Percentiles rank a stretch among this genome's conserved stretches.
Conservation (phyloP, 2,113 vertebrate species). For the Regulus satrapa region DNA sequence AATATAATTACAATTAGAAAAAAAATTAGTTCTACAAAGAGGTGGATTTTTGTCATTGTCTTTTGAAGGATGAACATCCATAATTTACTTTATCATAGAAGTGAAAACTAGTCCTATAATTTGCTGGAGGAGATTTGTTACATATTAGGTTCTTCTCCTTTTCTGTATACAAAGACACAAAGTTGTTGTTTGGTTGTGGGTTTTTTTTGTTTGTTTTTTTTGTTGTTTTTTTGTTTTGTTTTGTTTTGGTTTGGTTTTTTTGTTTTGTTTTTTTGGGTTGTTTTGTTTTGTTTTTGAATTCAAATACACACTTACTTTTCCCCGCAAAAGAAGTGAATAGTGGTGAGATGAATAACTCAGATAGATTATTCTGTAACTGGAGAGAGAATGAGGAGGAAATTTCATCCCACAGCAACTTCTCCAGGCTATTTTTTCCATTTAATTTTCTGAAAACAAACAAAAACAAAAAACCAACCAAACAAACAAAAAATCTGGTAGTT, state of each 20-base stretch:
- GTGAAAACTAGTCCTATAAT: background rate
- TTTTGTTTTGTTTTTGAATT: background rate
- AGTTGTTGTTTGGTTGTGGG: too few species aligned
- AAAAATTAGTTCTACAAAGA: background rate
- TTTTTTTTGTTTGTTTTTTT: too few species aligned
- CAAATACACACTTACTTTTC: background rate
- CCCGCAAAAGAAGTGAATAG: background rate
- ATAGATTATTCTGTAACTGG: background rate
- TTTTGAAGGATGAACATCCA: background rate
- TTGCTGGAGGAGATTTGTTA: background rate
- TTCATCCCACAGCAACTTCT: background rate
- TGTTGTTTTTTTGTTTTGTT: too few species aligned
- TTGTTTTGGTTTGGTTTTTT: too few species aligned
- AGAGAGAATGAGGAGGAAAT: background rate
- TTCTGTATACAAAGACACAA: background rate
- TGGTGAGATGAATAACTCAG: background rate
- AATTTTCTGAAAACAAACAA: background rate
- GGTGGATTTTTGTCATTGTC: background rate
- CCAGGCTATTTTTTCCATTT: background rate
- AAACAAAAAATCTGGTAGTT: background rate
- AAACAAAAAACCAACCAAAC: background rate
- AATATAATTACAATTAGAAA: background rate
- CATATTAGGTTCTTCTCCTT: background rate
- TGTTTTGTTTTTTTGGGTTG: too few species aligned
- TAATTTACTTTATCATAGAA: background rate